Percentiles rank a stretch among this genome's conserved stretches.
Conservation (phyloP, 2,888 invertebrate species). For the Emesis castigata region DNA sequence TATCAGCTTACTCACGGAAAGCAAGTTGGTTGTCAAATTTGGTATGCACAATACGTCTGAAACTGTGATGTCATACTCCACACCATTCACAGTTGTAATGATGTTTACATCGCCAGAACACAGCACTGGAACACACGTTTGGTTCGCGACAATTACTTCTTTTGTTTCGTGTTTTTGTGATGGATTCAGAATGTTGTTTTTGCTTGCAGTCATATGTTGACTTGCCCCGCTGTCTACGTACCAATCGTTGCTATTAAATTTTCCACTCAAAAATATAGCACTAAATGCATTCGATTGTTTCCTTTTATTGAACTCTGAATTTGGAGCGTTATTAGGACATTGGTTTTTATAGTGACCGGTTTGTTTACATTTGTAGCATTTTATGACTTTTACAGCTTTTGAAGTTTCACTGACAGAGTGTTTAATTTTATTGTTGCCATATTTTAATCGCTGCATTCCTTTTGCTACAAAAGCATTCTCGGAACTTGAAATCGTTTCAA, state of each 20-base stretch:
- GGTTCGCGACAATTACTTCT: conserved; percentile 65
- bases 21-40: conserved; percentile 53
- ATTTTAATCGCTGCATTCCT: neutral
- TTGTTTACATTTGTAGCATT: conserved; percentile 30
- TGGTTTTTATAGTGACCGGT: conserved; percentile 24
- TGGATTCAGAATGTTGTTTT: conserved; percentile 48
- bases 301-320: neutral
- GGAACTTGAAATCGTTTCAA: neutral
- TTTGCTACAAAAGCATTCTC: neutral
- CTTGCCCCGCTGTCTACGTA: conserved; percentile 55
- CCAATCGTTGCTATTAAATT: conserved; percentile 31
- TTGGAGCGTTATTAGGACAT: neutral
- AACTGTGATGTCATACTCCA: conserved; percentile 31
- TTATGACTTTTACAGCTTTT: conserved; percentile 10
- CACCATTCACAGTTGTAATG: neutral
- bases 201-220: conserved; percentile 56
- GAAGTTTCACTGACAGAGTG: neutral
- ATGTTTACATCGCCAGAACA: conserved; percentile 46
- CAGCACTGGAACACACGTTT: conserved; percentile 54
- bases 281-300: conserved; percentile 12
- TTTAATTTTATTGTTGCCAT: no score
- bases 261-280: conserved; percentile 13
- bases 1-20: conserved; percentile 54
- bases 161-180: conserved; percentile 32
- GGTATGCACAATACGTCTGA: conserved; percentile 48